Conservation (phyloP, 2,888 invertebrate species). For the Sarcophaga variegata region DNA sequence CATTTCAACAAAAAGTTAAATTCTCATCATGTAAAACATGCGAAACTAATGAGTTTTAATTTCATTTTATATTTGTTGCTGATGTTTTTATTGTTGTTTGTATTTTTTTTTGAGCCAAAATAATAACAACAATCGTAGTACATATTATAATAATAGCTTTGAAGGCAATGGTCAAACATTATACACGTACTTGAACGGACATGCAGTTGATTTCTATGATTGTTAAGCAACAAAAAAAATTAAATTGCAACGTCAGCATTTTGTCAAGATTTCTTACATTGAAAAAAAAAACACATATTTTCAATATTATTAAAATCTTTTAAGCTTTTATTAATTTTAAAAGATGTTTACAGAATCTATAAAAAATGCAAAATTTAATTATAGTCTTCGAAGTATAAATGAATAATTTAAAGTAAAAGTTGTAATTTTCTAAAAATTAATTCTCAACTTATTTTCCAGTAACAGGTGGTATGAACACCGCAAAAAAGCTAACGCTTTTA, state of each 20-base stretch:
- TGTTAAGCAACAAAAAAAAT: background rate
- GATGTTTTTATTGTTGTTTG: constrained; percentile 1
- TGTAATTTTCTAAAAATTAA: too few species aligned
- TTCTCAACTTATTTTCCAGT: too few species aligned
- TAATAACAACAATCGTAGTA: background rate
- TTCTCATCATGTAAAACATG: constrained; percentile 60
- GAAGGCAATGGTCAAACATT: constrained; percentile 34
- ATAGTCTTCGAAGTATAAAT: too few species aligned
- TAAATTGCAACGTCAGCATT: background rate
- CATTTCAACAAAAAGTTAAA: constrained; percentile 26
- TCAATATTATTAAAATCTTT: too few species aligned
- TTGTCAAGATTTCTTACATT: background rate
- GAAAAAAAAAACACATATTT: too few species aligned
- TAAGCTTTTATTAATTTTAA: too few species aligned
- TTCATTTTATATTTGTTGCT: constrained; percentile 21
- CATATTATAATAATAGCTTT: background rate
- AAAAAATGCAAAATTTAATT: too few species aligned
- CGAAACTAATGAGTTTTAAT: constrained; percentile 62
- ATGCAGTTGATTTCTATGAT: constrained; percentile 6
- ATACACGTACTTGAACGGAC: background rate
- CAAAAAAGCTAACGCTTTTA: too few species aligned
- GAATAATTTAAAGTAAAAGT: too few species aligned
- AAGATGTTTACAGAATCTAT: too few species aligned
- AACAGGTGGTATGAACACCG: too few species aligned
- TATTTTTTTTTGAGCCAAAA: constrained; percentile 24